These are phyloP conservation scores for Betta splendens DNA, from an alignment of 2,797 vertebrate genomes.

Conservation along the genomic window DNA sequence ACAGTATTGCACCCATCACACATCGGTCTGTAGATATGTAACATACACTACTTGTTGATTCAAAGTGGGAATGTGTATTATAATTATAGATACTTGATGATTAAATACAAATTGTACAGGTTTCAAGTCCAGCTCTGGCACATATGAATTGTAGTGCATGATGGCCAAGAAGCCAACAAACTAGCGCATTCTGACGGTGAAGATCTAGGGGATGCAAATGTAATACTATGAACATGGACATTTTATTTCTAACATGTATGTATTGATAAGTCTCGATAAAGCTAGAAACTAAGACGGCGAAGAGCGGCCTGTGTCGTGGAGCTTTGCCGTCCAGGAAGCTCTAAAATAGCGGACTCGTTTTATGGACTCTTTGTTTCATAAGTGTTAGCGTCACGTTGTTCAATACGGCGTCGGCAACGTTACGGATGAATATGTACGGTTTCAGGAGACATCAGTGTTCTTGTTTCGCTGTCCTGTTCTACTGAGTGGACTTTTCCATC, in stretches of 20 bases:
- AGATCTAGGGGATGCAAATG: slow-evolving; percentile 57
- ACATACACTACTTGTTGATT: slow-evolving; percentile 81
- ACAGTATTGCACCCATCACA: slow-evolving; percentile 77
- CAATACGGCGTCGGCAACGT: slow-evolving; percentile 33
- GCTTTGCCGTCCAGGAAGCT: slow-evolving; percentile 29
- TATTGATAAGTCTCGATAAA: slow-evolving; percentile 49
- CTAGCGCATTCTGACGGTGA: slow-evolving; percentile 69
- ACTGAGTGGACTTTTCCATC: slow-evolving; percentile 40
- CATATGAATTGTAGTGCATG: slow-evolving; percentile 79
- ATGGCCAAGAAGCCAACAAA: slow-evolving; percentile 63
- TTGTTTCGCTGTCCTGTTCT: slow-evolving; percentile 41
- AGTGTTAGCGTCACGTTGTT: slow-evolving; percentile 31
- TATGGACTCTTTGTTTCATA: slow-evolving; percentile 19
- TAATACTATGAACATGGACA: slow-evolving; percentile 60
- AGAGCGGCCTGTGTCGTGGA: slow-evolving; percentile 36
- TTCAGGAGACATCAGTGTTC: slow-evolving; percentile 31
- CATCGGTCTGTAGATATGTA: slow-evolving; percentile 85
- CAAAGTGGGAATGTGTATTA: slow-evolving; percentile 78
- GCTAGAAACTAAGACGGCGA: slow-evolving; percentile 44
- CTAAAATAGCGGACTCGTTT: slow-evolving; percentile 16
- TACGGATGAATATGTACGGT: slow-evolving; percentile 23
- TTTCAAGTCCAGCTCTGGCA: slow-evolving; percentile 84
- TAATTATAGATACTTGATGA: slow-evolving; percentile 84
- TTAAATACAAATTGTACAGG: slow-evolving; percentile 84
- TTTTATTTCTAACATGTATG: slow-evolving; percentile 48